Percentiles rank a stretch among this genome's conserved stretches.
Evolutionary conservation across 2,888 invertebrate species (phyloP).

Genomic region (Cotesia congregata): DNA sequence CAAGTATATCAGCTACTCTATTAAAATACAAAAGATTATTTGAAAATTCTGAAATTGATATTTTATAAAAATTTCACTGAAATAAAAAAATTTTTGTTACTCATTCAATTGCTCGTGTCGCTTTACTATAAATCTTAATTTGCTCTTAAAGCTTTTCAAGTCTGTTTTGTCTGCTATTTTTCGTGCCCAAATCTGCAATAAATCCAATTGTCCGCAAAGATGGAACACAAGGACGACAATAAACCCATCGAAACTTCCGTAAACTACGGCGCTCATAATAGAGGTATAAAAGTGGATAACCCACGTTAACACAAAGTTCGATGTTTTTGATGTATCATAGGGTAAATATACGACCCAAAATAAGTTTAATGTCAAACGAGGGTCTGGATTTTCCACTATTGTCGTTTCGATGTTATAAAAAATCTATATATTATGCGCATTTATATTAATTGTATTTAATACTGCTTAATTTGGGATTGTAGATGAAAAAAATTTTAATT

Average conservation of each 20-base stretch:
- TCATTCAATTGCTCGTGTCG: slow-evolving; percentile 50
- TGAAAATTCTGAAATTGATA: not conserved
- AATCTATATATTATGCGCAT: not conserved
- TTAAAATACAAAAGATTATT: not conserved
- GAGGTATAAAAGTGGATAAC: slow-evolving; percentile 54
- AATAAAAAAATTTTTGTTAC: slow-evolving; percentile 35
- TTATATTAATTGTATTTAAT: not conserved
- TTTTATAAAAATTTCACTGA: not conserved
- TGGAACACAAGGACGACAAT: slow-evolving; percentile 56
- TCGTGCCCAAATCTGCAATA: slow-evolving; percentile 38
- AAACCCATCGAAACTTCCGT: slow-evolving; percentile 56
- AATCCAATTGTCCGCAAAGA: slow-evolving; percentile 56
- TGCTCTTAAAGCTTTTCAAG: slow-evolving; percentile 7
- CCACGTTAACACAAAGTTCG: slow-evolving; percentile 55
- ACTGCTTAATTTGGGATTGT: no score
- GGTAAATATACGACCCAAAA: slow-evolving; percentile 51
- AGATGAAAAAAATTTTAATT: no score
- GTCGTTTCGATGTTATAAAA: not conserved
- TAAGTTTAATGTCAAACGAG: slow-evolving; percentile 45
- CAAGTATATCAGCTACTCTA: slow-evolving; percentile 17
- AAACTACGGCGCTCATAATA: slow-evolving; percentile 52
- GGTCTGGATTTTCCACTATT: slow-evolving; percentile 36
- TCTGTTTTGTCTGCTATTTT: slow-evolving; percentile 40
- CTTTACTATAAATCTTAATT: slow-evolving; percentile 43
- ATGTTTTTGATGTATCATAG: slow-evolving; percentile 52